These are phyloP conservation scores for Teleogryllus occipitalis DNA, from an alignment of 1,140 invertebrate genomes.

Conservation along the genomic window DNA sequence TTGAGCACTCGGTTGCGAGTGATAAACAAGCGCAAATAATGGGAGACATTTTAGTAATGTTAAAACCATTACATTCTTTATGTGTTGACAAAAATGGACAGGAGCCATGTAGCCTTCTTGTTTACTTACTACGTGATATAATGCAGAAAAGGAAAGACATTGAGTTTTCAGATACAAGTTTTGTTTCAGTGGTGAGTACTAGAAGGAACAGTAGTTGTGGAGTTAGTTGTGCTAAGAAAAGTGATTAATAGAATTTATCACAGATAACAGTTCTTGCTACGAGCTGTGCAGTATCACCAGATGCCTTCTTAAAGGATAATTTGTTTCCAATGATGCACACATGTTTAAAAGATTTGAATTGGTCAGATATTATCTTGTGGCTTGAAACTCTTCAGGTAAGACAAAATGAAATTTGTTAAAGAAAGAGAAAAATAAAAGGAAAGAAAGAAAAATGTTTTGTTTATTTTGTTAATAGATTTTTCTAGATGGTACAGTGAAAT, in stretches of 20 bases:
- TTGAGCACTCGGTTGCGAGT: neutral
- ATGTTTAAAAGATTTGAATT: too few relatives aligned
- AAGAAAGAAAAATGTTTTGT: too few relatives aligned
- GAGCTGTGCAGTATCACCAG: too few relatives aligned
- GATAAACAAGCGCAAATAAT: neutral
- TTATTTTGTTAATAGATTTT: too few relatives aligned
- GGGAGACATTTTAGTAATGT: neutral
- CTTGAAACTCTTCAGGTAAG: too few relatives aligned
- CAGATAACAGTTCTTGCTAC: neutral
- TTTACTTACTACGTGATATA: neutral
- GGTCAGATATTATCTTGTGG: too few relatives aligned
- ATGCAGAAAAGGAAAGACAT: neutral
- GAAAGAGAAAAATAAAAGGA: too few relatives aligned
- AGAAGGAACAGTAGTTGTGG: neutral
- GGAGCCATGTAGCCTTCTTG: neutral
- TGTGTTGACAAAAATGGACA: neutral
- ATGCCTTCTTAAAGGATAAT: too few relatives aligned
- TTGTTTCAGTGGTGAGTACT: neutral
- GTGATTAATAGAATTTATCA: neutral
- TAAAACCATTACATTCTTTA: neutral
- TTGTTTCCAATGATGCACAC: too few relatives aligned
- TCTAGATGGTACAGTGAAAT: too few relatives aligned
- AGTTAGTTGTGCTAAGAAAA: neutral
- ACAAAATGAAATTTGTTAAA: too few relatives aligned
- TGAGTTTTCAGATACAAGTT: neutral